phyloP scores from a whole-genome alignment of 2,797 vertebrate genomes.

The Enteromius unitaeniatus region DNA sequence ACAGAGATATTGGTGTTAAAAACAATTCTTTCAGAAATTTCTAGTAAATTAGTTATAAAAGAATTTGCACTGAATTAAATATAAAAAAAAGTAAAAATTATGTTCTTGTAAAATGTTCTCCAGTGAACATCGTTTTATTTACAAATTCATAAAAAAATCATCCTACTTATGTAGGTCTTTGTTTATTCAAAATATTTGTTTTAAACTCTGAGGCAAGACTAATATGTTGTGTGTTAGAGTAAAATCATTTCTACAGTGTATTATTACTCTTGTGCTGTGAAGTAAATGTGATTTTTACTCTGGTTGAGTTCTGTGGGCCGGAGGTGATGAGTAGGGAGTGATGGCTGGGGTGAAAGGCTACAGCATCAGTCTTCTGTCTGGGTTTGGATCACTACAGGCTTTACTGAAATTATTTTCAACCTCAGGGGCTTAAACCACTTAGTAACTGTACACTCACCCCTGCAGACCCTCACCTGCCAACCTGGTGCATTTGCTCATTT shows the following conservation, averaged over 20 bases:
- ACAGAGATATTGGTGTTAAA: not conserved
- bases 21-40: not conserved
- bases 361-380: conserved; percentile 54
- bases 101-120: not conserved
- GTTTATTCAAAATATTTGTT: not conserved
- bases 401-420: conserved; percentile 65
- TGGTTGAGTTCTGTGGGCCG: conserved; percentile 14
- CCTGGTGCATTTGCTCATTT: conserved; percentile 11
- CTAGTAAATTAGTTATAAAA: not conserved
- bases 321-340: conserved; percentile 11
- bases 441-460: conserved; percentile 57
- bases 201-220: not conserved
- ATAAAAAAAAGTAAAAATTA: not conserved
- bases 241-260: not conserved
- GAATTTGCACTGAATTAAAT: not conserved
- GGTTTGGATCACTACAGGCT: conserved; percentile 67
- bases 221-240: conserved; percentile 14
- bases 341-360: conserved; percentile 2
- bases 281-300: not conserved
- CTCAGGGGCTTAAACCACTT: conserved; percentile 57
- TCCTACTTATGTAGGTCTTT: not conserved
- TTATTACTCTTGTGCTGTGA: conserved; percentile 3
- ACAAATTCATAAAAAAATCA: not conserved
- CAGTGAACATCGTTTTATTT: not conserved
- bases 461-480: conserved; percentile 34